Percentiles rank a stretch among this genome's conserved stretches.
phyloP scores from a whole-genome alignment of 2,113 vertebrate genomes.

The Tragelaphus scriptus region DNA sequence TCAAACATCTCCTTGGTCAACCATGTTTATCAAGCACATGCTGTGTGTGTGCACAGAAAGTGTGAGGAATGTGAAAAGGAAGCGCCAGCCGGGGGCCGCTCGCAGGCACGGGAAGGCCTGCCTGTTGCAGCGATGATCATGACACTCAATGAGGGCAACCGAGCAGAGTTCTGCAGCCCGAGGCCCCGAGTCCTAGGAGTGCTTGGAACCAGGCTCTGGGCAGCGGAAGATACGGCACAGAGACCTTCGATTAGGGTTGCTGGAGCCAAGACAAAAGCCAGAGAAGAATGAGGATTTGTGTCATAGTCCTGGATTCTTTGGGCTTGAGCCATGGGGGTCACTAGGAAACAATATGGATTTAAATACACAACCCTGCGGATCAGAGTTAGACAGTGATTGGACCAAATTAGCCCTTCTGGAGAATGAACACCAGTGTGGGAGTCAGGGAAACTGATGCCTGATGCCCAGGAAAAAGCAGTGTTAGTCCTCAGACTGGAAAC shows the following conservation, averaged over 20 bases:
- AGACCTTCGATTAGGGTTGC: too few species aligned
- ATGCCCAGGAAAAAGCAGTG: background rate
- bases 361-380: background rate
- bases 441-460: background rate
- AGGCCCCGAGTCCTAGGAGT: background rate
- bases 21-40: background rate
- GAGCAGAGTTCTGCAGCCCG: too few species aligned
- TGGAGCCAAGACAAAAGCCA: background rate
- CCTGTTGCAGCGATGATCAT: too few species aligned
- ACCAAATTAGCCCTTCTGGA: background rate
- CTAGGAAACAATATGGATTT: background rate
- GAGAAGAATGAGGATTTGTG: background rate
- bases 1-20: background rate
- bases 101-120: too few species aligned
- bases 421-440: background rate
- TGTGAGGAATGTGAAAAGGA: background rate
- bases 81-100: too few species aligned
- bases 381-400: background rate
- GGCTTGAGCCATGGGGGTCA: background rate
- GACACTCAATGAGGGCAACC: rapidly evolving
- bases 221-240: background rate
- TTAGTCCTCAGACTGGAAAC: background rate
- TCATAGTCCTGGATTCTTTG: background rate
- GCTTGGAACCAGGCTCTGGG: background rate
- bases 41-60: background rate